A percentile compares a stretch with the other conserved stretches of the same genome.
Evolutionary conservation across 2,888 invertebrate genomes (phyloP).

Genomic region (Netelia fuscicornis): DNA sequence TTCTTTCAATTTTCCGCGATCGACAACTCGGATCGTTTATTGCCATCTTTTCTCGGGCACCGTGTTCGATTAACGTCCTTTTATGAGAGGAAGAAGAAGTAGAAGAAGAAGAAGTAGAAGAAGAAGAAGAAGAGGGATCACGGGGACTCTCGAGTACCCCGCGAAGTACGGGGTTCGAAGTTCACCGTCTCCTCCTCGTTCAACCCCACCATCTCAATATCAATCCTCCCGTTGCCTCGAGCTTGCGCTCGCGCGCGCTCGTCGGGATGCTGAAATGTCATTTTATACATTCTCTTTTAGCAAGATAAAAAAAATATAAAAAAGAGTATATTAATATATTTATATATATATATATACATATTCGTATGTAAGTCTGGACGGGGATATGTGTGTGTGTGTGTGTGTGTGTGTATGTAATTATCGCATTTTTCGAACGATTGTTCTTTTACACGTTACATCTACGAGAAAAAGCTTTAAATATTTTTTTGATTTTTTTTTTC

Average conservation of each 20-base stretch:
- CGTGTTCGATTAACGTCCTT: conserved; percentile 58
- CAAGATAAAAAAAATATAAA: conserved; percentile 47
- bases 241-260: conserved; percentile 79
- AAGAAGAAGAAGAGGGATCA: conserved; percentile 73
- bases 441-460: neutral
- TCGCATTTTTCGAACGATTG: neutral
- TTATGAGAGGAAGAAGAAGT: conserved; percentile 44
- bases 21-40: conserved; percentile 48
- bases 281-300: conserved; percentile 74
- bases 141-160: conserved; percentile 71
- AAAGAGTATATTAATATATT: conserved; percentile 11
- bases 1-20: conserved; percentile 66
- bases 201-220: conserved; percentile 72
- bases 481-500: neutral
- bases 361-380: no score
- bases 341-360: neutral
- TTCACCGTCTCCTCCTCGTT: conserved; percentile 70
- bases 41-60: conserved; percentile 59
- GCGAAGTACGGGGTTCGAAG: conserved; percentile 64
- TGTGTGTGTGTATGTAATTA: neutral
- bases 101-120: conserved; percentile 46
- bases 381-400: no score
- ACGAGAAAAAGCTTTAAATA: neutral
- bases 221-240: conserved; percentile 71
- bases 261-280: conserved; percentile 84